Evolutionary conservation across 2,888 invertebrate species (phyloP), one percentile per base, ranked within the genome.

Genomic region (Athetis lepigone): DNA sequence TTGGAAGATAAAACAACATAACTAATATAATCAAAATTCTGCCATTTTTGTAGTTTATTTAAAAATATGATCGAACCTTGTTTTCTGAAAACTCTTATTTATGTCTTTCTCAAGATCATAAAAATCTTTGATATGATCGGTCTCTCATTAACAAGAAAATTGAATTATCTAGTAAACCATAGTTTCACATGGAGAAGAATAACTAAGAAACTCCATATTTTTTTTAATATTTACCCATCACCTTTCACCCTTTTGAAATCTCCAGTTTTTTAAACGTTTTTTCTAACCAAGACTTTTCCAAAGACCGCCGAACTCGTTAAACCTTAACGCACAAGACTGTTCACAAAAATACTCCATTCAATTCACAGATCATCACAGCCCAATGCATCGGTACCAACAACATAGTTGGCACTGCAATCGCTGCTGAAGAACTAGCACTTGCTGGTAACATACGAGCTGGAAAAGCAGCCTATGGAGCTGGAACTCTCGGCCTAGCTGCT

Each of bases 361-460:
- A 6, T 47, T 36, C 1, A 13, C 52, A 70, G 70, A 18, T 37
- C 8, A 54, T 42, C 21, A 8, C 45, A 21, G 39, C 49, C 2
- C 70, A 70, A 36, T 69, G 69, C 8, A 39, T 55, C 2, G 77
- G 79, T 0, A n/a, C 60, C 2, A 78, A 75, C 33, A 60, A 51
- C 16, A 9, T 54, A 1, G 4, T 56, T 4, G 47, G 55, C 0
- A 27, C 58, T 13, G 51, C 58, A 0, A 21, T 65, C 16, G 72
- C 71, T 19, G 76, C 77, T 51, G 78, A 78, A 23, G 79, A 79
- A 8, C 23, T 79, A 0, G 68, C 68, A 1, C 21, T 37, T n/a
- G 66, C 21, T 8, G 45, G 59, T 9, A 50, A 47, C 19, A 27
- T 27, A 0, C 25, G 50, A n/a, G n/a, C n/a, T n/a, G n/a, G n/a